Evolutionary conservation across 2,113 vertebrate genomes (phyloP).

Genomic region (Poicephalus gulielmi): DNA sequence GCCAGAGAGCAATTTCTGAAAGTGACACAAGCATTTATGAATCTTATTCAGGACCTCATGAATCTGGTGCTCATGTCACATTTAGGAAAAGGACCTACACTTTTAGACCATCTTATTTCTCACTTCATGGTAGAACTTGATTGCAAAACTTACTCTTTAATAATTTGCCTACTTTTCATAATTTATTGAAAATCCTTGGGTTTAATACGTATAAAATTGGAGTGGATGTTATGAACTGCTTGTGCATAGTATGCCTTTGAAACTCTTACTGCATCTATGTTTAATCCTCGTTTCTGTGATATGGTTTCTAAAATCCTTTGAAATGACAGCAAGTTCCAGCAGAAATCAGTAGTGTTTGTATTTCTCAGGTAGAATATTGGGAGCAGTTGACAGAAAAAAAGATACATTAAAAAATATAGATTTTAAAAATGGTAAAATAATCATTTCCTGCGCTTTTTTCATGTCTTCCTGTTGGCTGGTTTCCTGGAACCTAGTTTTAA

Average conservation of each 20-base stretch:
- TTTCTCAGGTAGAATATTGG: neutral
- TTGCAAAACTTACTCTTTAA: neutral
- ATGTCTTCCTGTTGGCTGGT: neutral
- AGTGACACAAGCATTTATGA: neutral
- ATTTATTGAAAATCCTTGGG: neutral
- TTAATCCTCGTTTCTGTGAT: neutral
- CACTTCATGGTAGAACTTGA: neutral
- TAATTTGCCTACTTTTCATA: neutral
- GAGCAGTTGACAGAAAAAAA: neutral
- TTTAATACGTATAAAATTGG: neutral
- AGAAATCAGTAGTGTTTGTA: neutral
- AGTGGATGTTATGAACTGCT: neutral
- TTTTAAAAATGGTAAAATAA: neutral
- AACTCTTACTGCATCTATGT: neutral
- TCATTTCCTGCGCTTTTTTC: neutral
- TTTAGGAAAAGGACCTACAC: neutral
- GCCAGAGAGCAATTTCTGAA: neutral
- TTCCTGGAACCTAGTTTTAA: neutral
- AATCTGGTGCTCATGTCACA: neutral
- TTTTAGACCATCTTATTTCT: neutral
- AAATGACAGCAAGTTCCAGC: neutral
- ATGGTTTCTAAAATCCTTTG: neutral
- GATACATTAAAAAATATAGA: neutral
- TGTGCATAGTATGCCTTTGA: neutral
- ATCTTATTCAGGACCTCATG: neutral